A percentile compares a stretch with the other conserved stretches of the same genome.
Conservation (phyloP, 1,140 invertebrate species). For the Bombus waltoni region DNA sequence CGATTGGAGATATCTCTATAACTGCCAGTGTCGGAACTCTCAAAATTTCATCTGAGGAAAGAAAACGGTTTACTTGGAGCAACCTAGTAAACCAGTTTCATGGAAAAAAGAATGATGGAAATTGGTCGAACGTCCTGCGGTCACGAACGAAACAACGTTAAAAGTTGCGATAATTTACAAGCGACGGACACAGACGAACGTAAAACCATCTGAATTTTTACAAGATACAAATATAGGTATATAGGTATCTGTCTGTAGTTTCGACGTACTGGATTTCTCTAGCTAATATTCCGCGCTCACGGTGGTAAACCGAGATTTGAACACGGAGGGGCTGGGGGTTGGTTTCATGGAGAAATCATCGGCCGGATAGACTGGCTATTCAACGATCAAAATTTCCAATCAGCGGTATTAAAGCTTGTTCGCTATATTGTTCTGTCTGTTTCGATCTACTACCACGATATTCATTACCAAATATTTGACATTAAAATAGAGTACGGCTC, state of each 20-base stretch:
- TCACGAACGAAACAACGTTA: not conserved
- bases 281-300: conserved; percentile 55
- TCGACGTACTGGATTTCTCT: conserved; percentile 42
- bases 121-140: not conserved
- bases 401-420: conserved; percentile 75
- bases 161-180: not conserved
- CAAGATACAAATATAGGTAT: not conserved
- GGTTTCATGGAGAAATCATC: conserved; percentile 67
- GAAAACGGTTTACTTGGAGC: no score
- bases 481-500: conserved; percentile 63
- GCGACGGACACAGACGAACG: not conserved
- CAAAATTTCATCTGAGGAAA: no score
- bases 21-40: no score
- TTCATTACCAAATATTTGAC: conserved; percentile 78
- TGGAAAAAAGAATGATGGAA: not conserved
- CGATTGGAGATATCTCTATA: no score
- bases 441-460: conserved; percentile 68
- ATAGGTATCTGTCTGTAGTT: conserved; percentile 10
- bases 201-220: not conserved
- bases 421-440: conserved; percentile 59
- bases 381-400: conserved; percentile 76
- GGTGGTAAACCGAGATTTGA: conserved; percentile 40
- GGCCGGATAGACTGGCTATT: conserved; percentile 63
- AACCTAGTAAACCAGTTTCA: not conserved
- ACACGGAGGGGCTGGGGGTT: conserved; percentile 52